Evolutionary conservation across 1,140 invertebrate genomes (phyloP), one percentile per base, ranked within the genome.

Genomic region (Drosophila varians): DNA sequence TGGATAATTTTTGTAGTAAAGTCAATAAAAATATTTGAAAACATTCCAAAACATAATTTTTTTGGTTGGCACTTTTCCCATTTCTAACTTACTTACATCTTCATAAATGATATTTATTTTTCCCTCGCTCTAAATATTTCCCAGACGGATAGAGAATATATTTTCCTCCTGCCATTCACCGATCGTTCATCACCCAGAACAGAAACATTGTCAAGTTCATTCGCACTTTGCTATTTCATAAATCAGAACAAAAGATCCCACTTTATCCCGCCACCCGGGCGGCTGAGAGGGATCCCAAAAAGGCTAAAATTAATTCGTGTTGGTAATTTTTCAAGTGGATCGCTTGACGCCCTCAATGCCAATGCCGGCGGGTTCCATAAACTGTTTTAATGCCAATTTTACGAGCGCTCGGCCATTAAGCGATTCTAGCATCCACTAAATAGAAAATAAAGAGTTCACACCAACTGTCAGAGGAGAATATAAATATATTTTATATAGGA

Each of bases 301-400:
- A 47, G 71, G 57, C 80, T 68, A 61, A 79, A 62, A 79, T 64
- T 79, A 76, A 77, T 64, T 56, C 7, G 25, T 47, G 34, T 60
- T 45, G 66, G 31, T 60, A 72, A 79, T 79, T 78, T 75, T 51
- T 84, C 61, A 64, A 34, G 48, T 34, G 45, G 16, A 8, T 61
- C 45, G 19, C 48, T 55, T 34, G 46, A 18, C 51, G 45, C 43
- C 64, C 43, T 70, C 46, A 78, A 60, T 84, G 79, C 68, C 71
- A 84, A 65, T 76, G 66, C 38, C 56, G 52, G 36, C 6, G 36
- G 48, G 58, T 73, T 54, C 31, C 45, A 45, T 48, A 48, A 70
- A 21, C 45, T 36, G 21, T 42, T 54, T 23, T 47, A 48, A 47
- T 70, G 51, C 21, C 31, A 11, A 47, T 38, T 68, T 68, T 38